Evolutionary conservation across 2,888 invertebrate species (phyloP), one percentile per base, ranked within the genome.

Genomic region (Nomada fabriciana): DNA sequence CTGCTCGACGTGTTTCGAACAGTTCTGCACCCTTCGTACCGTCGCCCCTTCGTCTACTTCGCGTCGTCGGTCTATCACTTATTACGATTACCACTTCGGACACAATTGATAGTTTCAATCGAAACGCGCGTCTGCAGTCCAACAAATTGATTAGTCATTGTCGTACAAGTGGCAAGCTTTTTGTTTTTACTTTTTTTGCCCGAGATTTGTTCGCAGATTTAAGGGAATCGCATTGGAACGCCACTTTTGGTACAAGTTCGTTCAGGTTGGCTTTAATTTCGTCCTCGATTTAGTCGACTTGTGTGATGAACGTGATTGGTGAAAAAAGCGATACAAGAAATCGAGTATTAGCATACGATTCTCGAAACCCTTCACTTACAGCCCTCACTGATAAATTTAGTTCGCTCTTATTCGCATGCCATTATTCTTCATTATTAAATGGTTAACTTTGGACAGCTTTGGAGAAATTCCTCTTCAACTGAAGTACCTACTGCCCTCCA

Each of bases 371-470:
- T 43, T 68, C 75, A 79, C 82, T 82, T 77, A 68, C 73, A 69
- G 13, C 75, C 59, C 68, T 68, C 67, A 63, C 52, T 25, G 52
- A 18, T 69, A 42, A 74, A 78, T 73, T 74, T 29, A 76, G 70
- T 84, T 76, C 57, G n/a, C 63, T 65, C 65, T 84, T 60, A 65
- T 72, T 59, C 42, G 63, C 59, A 75, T 74, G 75, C 70, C 50
- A 52, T 36, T 36, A 70, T 59, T 65, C 53, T 57, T 78, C 63
- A 70, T 78, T 83, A 67, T 70, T 42, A 55, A 59, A 76, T 18
- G 63, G 36, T 36, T 23, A 23, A 50, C 23, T 63, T 18, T 53
- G 68, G 68, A 68, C 57, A 63, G 42, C 64, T 64, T 20, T 68
- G 72, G 52, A 77, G 50, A 76, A 7, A 36, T 36, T 36, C 1